Evolutionary conservation across 1,140 invertebrate genomes (phyloP).

Genomic region (Globodera rostochiensis): DNA sequence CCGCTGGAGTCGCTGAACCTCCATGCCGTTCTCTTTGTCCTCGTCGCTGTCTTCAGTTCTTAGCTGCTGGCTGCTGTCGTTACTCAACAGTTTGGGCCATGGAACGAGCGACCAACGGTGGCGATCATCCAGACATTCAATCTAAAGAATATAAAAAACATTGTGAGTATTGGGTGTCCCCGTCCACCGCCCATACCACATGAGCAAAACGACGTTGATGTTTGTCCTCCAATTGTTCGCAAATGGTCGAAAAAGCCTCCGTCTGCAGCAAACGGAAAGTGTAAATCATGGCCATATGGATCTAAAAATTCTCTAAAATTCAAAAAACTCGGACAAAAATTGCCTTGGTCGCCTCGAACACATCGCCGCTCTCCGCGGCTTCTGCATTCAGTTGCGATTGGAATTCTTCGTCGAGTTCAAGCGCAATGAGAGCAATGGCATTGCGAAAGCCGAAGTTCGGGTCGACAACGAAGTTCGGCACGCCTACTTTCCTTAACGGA

Average conservation of each 20-base stretch:
- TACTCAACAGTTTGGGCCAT: slow-evolving; percentile 2
- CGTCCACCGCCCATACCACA: neutral
- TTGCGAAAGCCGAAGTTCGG: slow-evolving; percentile 5
- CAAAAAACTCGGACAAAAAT: neutral
- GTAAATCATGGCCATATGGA: neutral
- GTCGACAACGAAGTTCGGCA: neutral
- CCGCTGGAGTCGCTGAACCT: neutral
- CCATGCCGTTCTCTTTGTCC: slow-evolving; percentile 1
- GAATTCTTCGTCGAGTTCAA: neutral
- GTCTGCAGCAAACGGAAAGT: slow-evolving; percentile 9
- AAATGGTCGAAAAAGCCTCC: slow-evolving; percentile 2
- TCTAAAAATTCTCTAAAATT: neutral
- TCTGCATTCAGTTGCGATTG: neutral
- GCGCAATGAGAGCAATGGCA: neutral
- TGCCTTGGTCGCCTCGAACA: neutral
- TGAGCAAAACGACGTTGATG: neutral
- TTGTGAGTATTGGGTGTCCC: neutral
- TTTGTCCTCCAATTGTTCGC: slow-evolving; percentile 1
- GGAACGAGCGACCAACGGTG: neutral
- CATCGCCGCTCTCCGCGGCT: neutral
- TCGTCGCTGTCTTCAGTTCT: neutral
- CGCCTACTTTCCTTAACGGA: neutral
- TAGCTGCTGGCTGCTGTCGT: no score
- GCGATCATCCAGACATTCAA: slow-evolving; percentile 7
- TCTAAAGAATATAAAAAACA: neutral